Conservation (phyloP, 2,888 invertebrate genomes). For the Pheosia tremula region DNA sequence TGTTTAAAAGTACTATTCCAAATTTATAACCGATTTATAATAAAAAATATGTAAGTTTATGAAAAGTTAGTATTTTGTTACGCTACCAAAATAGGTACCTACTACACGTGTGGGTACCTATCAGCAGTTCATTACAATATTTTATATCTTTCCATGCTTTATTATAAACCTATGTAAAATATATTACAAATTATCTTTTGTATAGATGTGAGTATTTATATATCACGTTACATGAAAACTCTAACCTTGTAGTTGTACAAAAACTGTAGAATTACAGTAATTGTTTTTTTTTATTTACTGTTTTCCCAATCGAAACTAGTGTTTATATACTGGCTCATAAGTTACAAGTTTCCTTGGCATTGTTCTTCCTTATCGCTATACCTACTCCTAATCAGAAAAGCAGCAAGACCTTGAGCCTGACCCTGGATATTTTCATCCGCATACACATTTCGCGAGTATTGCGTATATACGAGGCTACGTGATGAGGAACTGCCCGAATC, state of each 20-base stretch:
- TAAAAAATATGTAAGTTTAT: too few species aligned
- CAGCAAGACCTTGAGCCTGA: conserved; percentile 79
- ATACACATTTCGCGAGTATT: conserved; percentile 73
- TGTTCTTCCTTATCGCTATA: conserved; percentile 65
- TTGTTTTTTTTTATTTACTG: conserved; percentile 62
- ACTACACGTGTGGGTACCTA: too few species aligned
- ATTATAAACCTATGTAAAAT: too few species aligned
- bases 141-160: too few species aligned
- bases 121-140: too few species aligned
- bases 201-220: conserved; percentile 38
- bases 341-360: conserved; percentile 52
- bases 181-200: conserved; percentile 9
- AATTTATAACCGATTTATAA: too few species aligned
- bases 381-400: conserved; percentile 77
- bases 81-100: too few species aligned
- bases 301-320: conserved; percentile 44
- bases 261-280: conserved; percentile 75
- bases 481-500: conserved; percentile 59
- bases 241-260: conserved; percentile 68
- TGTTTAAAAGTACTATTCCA: too few species aligned
- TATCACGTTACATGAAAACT: conserved; percentile 52
- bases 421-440: conserved; percentile 83
- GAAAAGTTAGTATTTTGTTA: too few species aligned
- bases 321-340: conserved; percentile 47
- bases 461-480: conserved; percentile 61